phyloP scores from a whole-genome alignment of 2,113 vertebrate genomes.

The Holacanthus passer region DNA sequence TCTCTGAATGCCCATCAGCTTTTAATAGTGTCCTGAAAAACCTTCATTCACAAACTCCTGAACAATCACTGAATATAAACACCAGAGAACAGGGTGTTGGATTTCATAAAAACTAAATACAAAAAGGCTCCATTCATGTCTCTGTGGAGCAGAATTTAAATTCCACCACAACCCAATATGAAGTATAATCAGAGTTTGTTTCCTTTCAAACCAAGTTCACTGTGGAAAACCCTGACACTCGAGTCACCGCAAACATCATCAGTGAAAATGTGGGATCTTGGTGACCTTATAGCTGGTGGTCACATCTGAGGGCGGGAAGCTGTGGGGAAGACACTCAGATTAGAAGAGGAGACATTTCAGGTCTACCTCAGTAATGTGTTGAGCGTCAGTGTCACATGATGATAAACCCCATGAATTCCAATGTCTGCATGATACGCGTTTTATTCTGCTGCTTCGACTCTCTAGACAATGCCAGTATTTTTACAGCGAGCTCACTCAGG shows the following conservation, averaged over 20 bases:
- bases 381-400: slow-evolving; percentile 7
- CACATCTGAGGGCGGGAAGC: slow-evolving; percentile 32
- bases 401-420: slow-evolving; percentile 28
- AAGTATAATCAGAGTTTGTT: slow-evolving; percentile 55
- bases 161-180: slow-evolving; percentile 8
- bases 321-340: background rate
- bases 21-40: slow-evolving; percentile 28
- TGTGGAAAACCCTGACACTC: slow-evolving; percentile 74
- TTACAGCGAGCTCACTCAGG: background rate
- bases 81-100: slow-evolving; percentile 14
- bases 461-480: slow-evolving; percentile 19
- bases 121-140: slow-evolving; percentile 11
- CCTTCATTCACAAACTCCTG: slow-evolving; percentile 12
- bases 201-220: slow-evolving; percentile 33
- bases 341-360: background rate
- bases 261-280: slow-evolving; percentile 68
- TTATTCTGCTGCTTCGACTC: slow-evolving; percentile 12
- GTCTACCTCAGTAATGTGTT: background rate
- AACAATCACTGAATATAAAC: background rate
- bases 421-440: background rate
- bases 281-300: slow-evolving; percentile 63
- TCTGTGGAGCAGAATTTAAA: background rate
- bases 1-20: slow-evolving; percentile 34
- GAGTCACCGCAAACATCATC: slow-evolving; percentile 66
- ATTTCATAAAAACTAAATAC: slow-evolving; percentile 25